Conservation (phyloP, 2,797 vertebrate species). For the Melanotaenia parkinsoni region DNA sequence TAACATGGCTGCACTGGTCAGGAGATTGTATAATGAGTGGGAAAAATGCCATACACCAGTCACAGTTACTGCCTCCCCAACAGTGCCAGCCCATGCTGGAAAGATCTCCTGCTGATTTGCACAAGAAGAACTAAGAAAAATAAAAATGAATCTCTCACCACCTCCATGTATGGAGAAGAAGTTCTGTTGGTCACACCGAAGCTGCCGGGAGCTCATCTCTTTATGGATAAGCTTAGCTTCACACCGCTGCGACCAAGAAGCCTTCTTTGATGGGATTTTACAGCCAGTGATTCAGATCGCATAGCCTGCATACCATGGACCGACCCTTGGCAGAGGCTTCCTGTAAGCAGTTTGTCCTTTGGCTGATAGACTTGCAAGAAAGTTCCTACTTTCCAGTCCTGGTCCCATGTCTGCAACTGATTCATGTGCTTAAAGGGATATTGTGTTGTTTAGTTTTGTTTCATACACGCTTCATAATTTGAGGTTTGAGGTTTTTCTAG, state of each 20-base stretch:
- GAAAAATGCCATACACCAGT: constrained; percentile 19
- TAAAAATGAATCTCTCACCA: constrained; percentile 22
- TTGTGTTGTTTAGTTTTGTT: background rate
- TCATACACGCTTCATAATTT: background rate
- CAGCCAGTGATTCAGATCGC: constrained; percentile 72
- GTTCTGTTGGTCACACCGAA: constrained; percentile 45
- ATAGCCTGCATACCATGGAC: constrained; percentile 73
- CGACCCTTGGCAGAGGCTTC: constrained; percentile 57
- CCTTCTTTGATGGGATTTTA: constrained; percentile 81
- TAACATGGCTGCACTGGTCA: constrained; percentile 24
- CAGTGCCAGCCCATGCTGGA: constrained; percentile 15
- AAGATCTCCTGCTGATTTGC: constrained; percentile 34
- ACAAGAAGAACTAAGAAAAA: constrained; percentile 33
- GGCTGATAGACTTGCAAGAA: constrained; percentile 31
- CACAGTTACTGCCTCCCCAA: constrained; percentile 14
- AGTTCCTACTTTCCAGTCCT: constrained; percentile 34
- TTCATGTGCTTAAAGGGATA: background rate
- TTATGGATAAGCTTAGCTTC: constrained; percentile 67
- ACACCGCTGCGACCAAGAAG: constrained; percentile 63
- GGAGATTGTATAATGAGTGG: constrained; percentile 14
- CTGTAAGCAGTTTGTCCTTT: constrained; percentile 61
- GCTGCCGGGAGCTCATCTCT: constrained; percentile 62
- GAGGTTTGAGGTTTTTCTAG: no score
- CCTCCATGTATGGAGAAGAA: constrained; percentile 52
- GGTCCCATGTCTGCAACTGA: constrained; percentile 24